Conservation (phyloP, 1,140 invertebrate genomes). For the Drosophila simulans region DNA sequence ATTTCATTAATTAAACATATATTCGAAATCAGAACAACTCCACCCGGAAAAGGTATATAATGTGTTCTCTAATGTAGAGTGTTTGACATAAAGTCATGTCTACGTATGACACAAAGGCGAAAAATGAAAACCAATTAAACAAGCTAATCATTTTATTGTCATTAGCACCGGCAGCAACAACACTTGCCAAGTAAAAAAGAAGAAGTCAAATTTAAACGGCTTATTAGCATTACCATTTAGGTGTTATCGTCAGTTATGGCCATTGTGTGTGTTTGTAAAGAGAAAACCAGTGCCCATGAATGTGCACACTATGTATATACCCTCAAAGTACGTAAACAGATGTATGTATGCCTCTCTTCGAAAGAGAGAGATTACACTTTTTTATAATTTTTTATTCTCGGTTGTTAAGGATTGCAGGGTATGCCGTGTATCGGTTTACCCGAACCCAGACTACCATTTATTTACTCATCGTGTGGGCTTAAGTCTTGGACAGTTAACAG, state of each 20-base stretch:
- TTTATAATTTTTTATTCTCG: too few relatives aligned
- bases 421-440: background rate
- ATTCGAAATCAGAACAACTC: background rate
- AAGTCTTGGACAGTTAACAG: slow-evolving; percentile 54
- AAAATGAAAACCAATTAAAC: slow-evolving; percentile 75
- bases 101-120: slow-evolving; percentile 65
- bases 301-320: slow-evolving; percentile 3
- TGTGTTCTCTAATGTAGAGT: background rate
- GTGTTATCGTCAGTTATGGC: slow-evolving; percentile 51
- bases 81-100: slow-evolving; percentile 6
- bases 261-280: slow-evolving; percentile 15
- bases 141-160: slow-evolving; percentile 78
- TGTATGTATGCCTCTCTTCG: background rate
- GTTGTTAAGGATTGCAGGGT: background rate
- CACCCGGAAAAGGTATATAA: background rate
- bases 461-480: slow-evolving; percentile 33
- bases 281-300: slow-evolving; percentile 4
- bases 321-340: background rate
- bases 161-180: slow-evolving; percentile 55
- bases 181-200: slow-evolving; percentile 16
- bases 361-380: background rate
- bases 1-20: too few relatives aligned
- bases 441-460: background rate
- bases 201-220: slow-evolving; percentile 68
- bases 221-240: slow-evolving; percentile 77